Percentiles rank a stretch among this genome's conserved stretches.
Conservation (phyloP, 2,888 invertebrate genomes). For the Priocnemis perturbator region DNA sequence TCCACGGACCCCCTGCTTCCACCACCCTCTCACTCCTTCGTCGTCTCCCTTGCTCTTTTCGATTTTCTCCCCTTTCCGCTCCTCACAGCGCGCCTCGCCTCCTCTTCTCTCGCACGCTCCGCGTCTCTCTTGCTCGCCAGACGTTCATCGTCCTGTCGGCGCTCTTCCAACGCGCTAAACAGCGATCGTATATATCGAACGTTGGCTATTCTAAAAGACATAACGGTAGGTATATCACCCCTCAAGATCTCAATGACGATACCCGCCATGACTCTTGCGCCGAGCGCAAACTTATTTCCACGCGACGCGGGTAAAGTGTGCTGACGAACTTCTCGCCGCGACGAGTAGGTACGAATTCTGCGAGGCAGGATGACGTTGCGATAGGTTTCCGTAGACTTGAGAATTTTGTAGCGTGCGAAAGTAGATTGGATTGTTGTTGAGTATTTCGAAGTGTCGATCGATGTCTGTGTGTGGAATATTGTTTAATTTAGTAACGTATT, state of each 20-base stretch:
- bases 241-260: not conserved
- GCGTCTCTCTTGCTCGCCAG: constrained; percentile 27
- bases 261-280: too few species aligned
- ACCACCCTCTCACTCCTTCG: constrained; percentile 27
- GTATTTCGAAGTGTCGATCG: too few species aligned
- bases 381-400: too few species aligned
- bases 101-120: constrained; percentile 28
- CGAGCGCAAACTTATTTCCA: too few species aligned
- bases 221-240: too few species aligned
- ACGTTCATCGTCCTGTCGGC: constrained; percentile 52
- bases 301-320: not conserved
- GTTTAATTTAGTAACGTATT: too few species aligned
- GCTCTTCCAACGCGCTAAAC: constrained; percentile 49
- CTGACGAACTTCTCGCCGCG: not conserved
- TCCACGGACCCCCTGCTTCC: constrained; percentile 39
- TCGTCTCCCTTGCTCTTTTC: constrained; percentile 26
- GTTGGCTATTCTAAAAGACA: constrained; percentile 14
- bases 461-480: too few species aligned
- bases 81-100: constrained; percentile 17
- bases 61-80: constrained; percentile 30
- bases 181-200: constrained; percentile 49
- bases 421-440: too few species aligned
- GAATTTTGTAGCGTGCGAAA: too few species aligned
- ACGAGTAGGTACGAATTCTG: too few species aligned
- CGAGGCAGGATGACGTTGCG: too few species aligned